A percentile compares a stretch with the other conserved stretches of the same genome.
These are phyloP conservation scores for Pygathrix nemaeus DNA, from an alignment of 2,113 vertebrate species.

Conservation along the genomic window DNA sequence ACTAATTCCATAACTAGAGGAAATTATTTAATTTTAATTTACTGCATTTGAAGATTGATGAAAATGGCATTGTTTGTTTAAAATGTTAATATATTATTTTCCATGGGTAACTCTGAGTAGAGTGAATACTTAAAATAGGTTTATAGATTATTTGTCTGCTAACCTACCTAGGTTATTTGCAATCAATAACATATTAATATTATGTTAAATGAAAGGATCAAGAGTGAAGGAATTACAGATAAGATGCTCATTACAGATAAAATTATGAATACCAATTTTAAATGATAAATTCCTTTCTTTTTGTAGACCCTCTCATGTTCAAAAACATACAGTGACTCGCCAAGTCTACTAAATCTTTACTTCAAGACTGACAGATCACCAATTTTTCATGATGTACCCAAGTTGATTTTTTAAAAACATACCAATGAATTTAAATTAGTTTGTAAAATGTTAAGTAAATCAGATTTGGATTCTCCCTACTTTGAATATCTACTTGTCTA, in stretches of 20 bases:
- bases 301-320: slow-evolving; percentile 68
- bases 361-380: slow-evolving; percentile 74
- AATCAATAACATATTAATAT: slow-evolving; percentile 67
- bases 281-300: slow-evolving; percentile 50
- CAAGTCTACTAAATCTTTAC: slow-evolving; percentile 79
- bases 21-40: slow-evolving; percentile 71
- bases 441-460: slow-evolving; percentile 92
- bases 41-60: not conserved
- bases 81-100: slow-evolving; percentile 37
- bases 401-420: slow-evolving; percentile 80
- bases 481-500: slow-evolving; percentile 91
- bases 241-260: slow-evolving; percentile 47
- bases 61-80: slow-evolving; percentile 31
- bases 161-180: slow-evolving; percentile 31
- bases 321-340: slow-evolving; percentile 74
- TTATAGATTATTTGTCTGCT: slow-evolving; percentile 37
- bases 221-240: slow-evolving; percentile 55
- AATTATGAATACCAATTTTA: slow-evolving; percentile 1
- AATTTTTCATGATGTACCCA: slow-evolving; percentile 81
- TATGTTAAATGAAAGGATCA: slow-evolving; percentile 13
- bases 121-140: slow-evolving; percentile 51
- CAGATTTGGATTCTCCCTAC: slow-evolving; percentile 86
- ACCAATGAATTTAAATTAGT: slow-evolving; percentile 88
- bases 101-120: not conserved
- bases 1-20: slow-evolving; percentile 48